Percentiles rank a stretch among this genome's conserved stretches.
phyloP scores from a whole-genome alignment of 2,888 invertebrate genomes.

The Augochlorella aurata region DNA sequence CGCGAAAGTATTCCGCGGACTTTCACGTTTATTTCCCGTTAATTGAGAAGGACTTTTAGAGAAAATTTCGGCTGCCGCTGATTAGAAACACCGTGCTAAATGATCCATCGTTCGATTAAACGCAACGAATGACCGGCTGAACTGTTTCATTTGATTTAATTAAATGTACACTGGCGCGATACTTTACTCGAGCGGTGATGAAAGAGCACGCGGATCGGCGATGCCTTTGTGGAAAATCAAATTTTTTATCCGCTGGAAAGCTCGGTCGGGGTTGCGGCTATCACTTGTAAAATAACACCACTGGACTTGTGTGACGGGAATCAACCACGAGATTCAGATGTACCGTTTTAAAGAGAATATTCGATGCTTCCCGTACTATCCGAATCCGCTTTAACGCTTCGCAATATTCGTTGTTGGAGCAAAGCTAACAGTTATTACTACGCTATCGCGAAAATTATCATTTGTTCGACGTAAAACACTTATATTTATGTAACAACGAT shows the following conservation, averaged over 20 bases:
- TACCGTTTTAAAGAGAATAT: constrained; percentile 2
- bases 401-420: neutral
- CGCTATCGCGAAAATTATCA: too few relatives aligned
- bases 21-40: neutral
- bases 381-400: neutral
- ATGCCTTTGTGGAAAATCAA: constrained; percentile 17
- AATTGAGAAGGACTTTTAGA: neutral
- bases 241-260: constrained; percentile 30
- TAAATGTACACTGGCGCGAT: constrained; percentile 11
- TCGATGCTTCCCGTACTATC: neutral
- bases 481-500: neutral
- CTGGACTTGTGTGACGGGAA: neutral
- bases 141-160: constrained; percentile 17
- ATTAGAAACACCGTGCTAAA: constrained; percentile 1
- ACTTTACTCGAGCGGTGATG: constrained; percentile 10
- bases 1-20: neutral
- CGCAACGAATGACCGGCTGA: neutral
- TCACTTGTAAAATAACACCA: constrained; percentile 7
- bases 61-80: neutral
- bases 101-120: neutral
- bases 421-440: neutral
- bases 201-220: constrained; percentile 7
- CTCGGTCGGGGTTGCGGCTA: neutral
- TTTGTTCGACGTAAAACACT: neutral
- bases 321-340: constrained; percentile 3